Evolutionary conservation across 2,888 invertebrate genomes (phyloP), one percentile per base, ranked within the genome.

Genomic region (Linyphia triangularis): DNA sequence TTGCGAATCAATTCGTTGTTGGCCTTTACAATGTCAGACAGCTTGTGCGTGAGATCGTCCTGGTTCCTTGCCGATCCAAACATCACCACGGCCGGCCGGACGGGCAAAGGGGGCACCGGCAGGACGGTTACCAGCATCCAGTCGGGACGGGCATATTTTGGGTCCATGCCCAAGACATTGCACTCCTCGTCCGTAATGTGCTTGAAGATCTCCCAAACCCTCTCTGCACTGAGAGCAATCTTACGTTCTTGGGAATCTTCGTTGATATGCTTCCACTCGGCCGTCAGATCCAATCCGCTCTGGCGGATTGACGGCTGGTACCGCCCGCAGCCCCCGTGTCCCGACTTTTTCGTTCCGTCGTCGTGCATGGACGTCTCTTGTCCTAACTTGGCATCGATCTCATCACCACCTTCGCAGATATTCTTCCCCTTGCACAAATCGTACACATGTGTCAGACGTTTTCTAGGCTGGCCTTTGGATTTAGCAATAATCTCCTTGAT

Each of bases 51-150:
- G 92, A 99, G 95, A 95, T 99, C 99, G 92, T 99, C 99, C 93
- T 95, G 95, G 95, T 99, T 99, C 92, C 97, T 96, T 0, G 99
- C 99, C 0, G 99, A 97, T n/a, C 99, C 99, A 93, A 97, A 97
- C 97, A 99, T 99, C 9, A 99, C 98, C 5, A 99, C 99, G 78
- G 99, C 99, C 0, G 99, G 99, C 90, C 99, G 95, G 0, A 40
- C 40, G 0, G 97, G 95, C 28, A 99, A 93, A 2, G 99, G 99
- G 0, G 99, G 99, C 0, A 99, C 99, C 0, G 99, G 99, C 88
- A 99, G 93, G 13, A 98, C 98, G 1, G 99, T 99, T 6, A 98
- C 95, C 90, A 99, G 96, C 99, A 99, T 99, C 99, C 99, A 99
- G 94, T 99, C 99, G 6, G 99, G 99, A 73, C 99, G 95, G 0